Base-by-base conservation (phyloP, 2,113 vertebrate genomes). In the Pollimyrus isidori region DNA sequence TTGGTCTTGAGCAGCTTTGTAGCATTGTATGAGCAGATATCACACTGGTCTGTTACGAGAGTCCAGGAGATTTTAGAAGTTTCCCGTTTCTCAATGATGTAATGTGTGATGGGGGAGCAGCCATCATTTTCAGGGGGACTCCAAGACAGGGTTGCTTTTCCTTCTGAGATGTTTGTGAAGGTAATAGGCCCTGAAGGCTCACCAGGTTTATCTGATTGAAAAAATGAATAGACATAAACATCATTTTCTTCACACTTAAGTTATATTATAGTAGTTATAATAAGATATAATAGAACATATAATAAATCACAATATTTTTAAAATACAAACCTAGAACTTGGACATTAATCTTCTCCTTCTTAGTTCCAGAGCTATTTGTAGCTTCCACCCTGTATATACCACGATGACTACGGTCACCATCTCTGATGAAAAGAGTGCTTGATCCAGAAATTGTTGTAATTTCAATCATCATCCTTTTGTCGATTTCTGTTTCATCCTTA, bases 51-150 rank as follows among this genome's bases (percentile, higher is more conserved):
- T 90, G 97, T 96, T 91, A 98, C 96, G 89, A 98, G 93, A 35
- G 98, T 95, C 98, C 98, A 99, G 26, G 98, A 97, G 91, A 99
- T 97, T 94, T 98, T 97, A 91, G 97, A 96, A 2, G 98, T 99
- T 93, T 99, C 98, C 30, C 98, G 97, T 91, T 97, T 99, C 94
- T 99, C 98, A 93, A 99, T 94, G 69, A 97, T 90, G 89, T 97
- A 99, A 94, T 99, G 97, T 35, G 97, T 97, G 91, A 99, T 89
- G 7, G 96, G 95, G 87, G 98, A 96, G 89, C 98, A 99, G 89
- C 98, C 98, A 3, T 99, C 97, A 80, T 98, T 99, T 88, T 96
- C 97, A 0, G 98, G 98, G 86, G 97, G 95, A 4, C 97, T 97
- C 98, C 98, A 99, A 94, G 96, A 97, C 76, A 99, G 93, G 0